Evolutionary conservation across 2,113 vertebrate species (phyloP).

Genomic region (Indri indri): DNA sequence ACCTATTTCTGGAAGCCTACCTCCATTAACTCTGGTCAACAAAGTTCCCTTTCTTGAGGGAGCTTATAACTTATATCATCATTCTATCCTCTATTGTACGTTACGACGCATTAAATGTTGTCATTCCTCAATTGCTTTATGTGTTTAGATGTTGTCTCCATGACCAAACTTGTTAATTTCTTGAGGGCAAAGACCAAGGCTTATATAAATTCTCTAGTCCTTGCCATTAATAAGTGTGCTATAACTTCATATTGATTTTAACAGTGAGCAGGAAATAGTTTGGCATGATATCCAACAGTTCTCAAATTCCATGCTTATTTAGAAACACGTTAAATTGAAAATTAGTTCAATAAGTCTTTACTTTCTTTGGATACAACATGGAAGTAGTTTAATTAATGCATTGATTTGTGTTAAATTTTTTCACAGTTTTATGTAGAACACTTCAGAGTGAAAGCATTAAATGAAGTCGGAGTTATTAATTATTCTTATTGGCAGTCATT

Average conservation of each 20-base stretch:
- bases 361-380: conserved; percentile 56
- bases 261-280: conserved; percentile 57
- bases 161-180: conserved; percentile 42
- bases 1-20: background rate
- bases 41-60: background rate
- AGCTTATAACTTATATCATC: background rate
- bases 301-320: conserved; percentile 67
- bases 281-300: conserved; percentile 31
- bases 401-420: conserved; percentile 68
- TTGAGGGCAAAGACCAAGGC: conserved; percentile 22
- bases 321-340: conserved; percentile 62
- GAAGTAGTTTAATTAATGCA: conserved; percentile 73
- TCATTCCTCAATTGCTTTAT: background rate
- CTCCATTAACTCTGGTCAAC: background rate
- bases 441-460: conserved; percentile 57
- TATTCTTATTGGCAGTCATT: conserved; percentile 55
- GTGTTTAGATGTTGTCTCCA: background rate
- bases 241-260: conserved; percentile 73
- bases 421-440: conserved; percentile 36
- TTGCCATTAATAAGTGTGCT: conserved; percentile 42
- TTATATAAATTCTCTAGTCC: conserved; percentile 40
- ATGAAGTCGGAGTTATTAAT: conserved; percentile 61
- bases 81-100: background rate
- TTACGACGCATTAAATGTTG: background rate
- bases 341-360: conserved; percentile 67